Evolutionary conservation across 2,797 vertebrate species (phyloP).

Genomic region (Orestias chungarensis): DNA sequence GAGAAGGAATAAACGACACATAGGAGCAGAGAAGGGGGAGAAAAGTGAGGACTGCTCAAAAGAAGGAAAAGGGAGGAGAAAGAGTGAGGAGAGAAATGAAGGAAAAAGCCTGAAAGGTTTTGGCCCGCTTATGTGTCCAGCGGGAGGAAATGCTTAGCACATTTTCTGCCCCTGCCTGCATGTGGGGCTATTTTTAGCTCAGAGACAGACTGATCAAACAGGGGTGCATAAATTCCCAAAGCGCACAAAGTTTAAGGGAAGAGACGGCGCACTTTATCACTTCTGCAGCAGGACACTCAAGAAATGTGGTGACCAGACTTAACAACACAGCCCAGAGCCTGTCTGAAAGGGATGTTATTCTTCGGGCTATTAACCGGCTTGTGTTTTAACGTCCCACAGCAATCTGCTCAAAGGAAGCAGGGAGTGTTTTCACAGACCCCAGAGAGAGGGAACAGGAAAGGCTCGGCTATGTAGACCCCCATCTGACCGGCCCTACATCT

Average conservation of each 20-base stretch:
- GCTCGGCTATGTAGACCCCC: slow-evolving; percentile 51
- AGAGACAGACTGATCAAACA: slow-evolving; percentile 76
- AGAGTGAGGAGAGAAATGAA: slow-evolving; percentile 30
- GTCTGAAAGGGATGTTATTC: slow-evolving; percentile 73
- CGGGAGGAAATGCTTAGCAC: slow-evolving; percentile 84
- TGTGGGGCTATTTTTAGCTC: slow-evolving; percentile 82
- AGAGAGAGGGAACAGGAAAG: slow-evolving; percentile 72
- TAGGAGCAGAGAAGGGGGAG: slow-evolving; percentile 39
- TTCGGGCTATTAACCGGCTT: slow-evolving; percentile 63
- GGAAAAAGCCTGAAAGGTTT: slow-evolving; percentile 56
- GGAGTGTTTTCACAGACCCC: slow-evolving; percentile 72
- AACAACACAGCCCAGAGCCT: slow-evolving; percentile 52
- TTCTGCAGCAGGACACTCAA: slow-evolving; percentile 53
- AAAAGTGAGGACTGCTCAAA: slow-evolving; percentile 40
- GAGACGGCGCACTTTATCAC: slow-evolving; percentile 65
- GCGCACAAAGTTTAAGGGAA: slow-evolving; percentile 57
- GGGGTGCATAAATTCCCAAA: slow-evolving; percentile 64
- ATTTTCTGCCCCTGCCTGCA: slow-evolving; percentile 77
- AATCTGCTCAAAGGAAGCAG: slow-evolving; percentile 71
- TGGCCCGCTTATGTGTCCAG: slow-evolving; percentile 73
- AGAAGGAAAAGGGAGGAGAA: slow-evolving; percentile 43
- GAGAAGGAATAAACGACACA: slow-evolving; percentile 53
- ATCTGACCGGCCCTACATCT: slow-evolving; percentile 37
- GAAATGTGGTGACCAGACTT: slow-evolving; percentile 64
- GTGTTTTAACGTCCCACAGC: slow-evolving; percentile 62